These are phyloP conservation scores for Gerris buenoi DNA, from an alignment of 1,140 invertebrate genomes.

Conservation along the genomic window DNA sequence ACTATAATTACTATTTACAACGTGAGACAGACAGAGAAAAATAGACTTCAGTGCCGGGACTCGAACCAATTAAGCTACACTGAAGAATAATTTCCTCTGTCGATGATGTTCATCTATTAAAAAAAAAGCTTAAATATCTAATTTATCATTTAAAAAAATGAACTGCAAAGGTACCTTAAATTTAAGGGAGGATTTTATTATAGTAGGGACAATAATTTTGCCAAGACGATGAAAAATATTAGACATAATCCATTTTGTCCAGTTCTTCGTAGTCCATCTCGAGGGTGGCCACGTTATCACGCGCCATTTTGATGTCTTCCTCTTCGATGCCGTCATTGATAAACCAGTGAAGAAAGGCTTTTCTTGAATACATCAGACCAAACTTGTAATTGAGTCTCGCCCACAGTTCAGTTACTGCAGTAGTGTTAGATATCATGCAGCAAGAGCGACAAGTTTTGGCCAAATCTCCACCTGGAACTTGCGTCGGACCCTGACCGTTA, in stretches of 20 bases:
- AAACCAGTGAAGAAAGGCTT: conserved; percentile 45
- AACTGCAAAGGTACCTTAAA: too few species aligned
- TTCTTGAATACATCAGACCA: conserved; percentile 34
- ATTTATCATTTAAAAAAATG: too few species aligned
- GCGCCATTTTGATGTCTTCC: conserved; percentile 45
- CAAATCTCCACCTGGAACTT: conserved; percentile 40
- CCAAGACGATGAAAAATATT: too few species aligned
- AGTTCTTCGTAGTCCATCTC: conserved; percentile 11
- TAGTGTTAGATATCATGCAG: conserved; percentile 44
- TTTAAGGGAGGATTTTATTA: too few species aligned
- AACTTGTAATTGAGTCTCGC: conserved; percentile 41
- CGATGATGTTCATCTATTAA: too few species aligned
- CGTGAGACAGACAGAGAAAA: too few species aligned
- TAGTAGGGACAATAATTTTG: too few species aligned
- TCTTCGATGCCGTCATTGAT: conserved; percentile 50
- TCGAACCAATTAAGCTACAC: too few species aligned
- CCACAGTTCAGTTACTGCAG: conserved; percentile 45
- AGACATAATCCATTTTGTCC: neutral
- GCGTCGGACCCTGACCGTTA: conserved; percentile 34
- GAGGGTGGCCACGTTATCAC: conserved; percentile 29
- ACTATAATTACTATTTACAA: too few species aligned
- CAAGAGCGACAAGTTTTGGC: conserved; percentile 36
- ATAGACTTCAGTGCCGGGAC: too few species aligned
- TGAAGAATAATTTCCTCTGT: too few species aligned
- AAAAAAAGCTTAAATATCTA: too few species aligned